Evolutionary conservation across 1,140 invertebrate genomes (phyloP).

Genomic region (Eumeta japonica): DNA sequence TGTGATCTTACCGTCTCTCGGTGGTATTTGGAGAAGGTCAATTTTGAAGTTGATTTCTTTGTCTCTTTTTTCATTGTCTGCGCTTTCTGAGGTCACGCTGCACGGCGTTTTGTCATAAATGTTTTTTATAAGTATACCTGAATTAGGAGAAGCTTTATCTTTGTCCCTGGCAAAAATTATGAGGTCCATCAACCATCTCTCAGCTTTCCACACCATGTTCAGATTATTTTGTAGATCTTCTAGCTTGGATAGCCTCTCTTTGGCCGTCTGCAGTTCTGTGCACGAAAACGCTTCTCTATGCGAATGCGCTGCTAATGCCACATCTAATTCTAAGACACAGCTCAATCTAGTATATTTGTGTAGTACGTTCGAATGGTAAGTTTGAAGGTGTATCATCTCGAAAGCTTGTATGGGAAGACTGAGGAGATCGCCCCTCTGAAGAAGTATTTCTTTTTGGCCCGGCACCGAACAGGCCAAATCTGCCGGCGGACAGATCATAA

Average conservation of each 20-base stretch:
- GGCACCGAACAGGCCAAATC: conserved; percentile 89
- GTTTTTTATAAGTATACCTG: conserved; percentile 48
- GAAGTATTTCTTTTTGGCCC: conserved; percentile 77
- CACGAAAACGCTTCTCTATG: conserved; percentile 92
- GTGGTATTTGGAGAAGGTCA: conserved; percentile 67
- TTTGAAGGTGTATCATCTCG: conserved; percentile 90
- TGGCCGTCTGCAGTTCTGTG: conserved; percentile 80
- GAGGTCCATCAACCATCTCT: conserved; percentile 93
- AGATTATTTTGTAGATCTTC: conserved; percentile 80
- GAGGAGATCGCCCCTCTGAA: conserved; percentile 77
- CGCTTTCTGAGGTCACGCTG: conserved; percentile 22
- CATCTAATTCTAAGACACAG: conserved; percentile 89
- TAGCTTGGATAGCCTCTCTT: conserved; percentile 77
- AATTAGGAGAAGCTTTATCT: conserved; percentile 45
- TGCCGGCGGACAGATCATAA: conserved; percentile 85
- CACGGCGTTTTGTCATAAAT: conserved; percentile 49
- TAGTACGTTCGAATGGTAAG: conserved; percentile 86
- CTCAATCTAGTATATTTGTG: conserved; percentile 87
- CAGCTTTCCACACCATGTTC: conserved; percentile 86
- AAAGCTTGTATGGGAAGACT: conserved; percentile 82
- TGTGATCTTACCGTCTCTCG: conserved; percentile 69
- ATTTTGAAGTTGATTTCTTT: conserved; percentile 41
- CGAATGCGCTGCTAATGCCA: conserved; percentile 85
- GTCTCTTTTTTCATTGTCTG: conserved; percentile 18
- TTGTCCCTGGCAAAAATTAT: conserved; percentile 89